Conservation (phyloP, 1,140 invertebrate genomes). For the Cardiocondyla obscurior region DNA sequence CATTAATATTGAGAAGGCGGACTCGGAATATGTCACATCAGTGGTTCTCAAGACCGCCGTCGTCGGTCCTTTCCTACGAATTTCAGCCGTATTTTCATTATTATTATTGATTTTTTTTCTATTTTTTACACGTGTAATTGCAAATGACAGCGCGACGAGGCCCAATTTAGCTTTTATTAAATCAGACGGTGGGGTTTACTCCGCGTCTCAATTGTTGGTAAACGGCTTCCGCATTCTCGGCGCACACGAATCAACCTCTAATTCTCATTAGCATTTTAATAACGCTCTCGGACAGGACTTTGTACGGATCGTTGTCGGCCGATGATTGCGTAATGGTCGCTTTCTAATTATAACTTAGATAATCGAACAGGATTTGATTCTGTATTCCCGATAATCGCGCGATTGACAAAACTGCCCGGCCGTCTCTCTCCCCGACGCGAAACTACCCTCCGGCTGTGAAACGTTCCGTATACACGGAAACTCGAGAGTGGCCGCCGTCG, state of each 20-base stretch:
- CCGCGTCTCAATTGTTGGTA: not conserved
- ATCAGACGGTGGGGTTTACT: not conserved
- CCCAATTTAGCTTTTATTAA: not conserved
- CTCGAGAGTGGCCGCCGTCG: not conserved
- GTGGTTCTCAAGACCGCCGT: not conserved
- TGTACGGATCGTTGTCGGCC: not conserved
- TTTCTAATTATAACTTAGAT: constrained; percentile 52
- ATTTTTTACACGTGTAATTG: not conserved
- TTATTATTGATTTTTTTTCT: no score
- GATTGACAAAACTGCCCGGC: not conserved
- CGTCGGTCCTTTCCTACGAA: not conserved
- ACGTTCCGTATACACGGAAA: constrained; percentile 36
- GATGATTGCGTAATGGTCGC: not conserved
- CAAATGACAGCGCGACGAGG: no score
- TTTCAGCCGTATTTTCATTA: no score
- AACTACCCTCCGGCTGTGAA: constrained; percentile 36
- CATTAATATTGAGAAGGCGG: not conserved
- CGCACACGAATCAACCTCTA: not conserved
- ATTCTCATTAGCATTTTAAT: constrained; percentile 31
- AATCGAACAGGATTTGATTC: constrained; percentile 26
- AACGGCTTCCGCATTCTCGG: not conserved
- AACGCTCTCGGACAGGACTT: not conserved
- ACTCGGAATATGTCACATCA: not conserved
- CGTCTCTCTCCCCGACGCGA: constrained; percentile 7
- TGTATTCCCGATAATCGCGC: not conserved